Conservation (phyloP, 2,113 vertebrate genomes). For the Candoia aspera region DNA sequence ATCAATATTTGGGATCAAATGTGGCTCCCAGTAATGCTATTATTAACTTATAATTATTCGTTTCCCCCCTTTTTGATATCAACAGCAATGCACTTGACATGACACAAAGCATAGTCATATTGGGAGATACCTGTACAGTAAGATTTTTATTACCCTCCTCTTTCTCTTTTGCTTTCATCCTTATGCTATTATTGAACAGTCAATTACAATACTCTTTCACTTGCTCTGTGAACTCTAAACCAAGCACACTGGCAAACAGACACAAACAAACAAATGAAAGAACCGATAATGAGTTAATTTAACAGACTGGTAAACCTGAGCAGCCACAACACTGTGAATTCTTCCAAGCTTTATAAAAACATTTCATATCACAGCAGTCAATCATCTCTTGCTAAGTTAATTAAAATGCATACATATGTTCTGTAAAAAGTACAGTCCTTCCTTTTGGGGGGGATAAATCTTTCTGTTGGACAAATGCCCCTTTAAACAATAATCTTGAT, state of each 20-base stretch:
- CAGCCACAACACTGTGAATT: background rate
- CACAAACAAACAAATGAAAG: background rate
- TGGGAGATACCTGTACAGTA: background rate
- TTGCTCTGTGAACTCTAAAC: background rate
- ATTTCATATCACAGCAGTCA: background rate
- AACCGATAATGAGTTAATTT: background rate
- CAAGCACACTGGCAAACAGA: background rate
- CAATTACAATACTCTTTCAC: background rate
- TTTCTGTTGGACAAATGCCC: no score
- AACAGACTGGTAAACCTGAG: background rate
- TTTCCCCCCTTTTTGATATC: background rate
- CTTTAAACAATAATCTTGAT: no score
- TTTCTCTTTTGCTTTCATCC: background rate
- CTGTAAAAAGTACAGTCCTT: background rate
- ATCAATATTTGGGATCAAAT: conserved; percentile 16
- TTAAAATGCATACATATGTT: background rate
- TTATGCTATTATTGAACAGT: conserved; percentile 9
- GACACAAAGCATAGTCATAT: background rate
- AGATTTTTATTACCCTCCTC: background rate
- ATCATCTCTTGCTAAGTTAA: background rate
- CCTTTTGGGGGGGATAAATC: no score
- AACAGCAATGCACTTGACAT: background rate
- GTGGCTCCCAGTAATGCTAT: background rate
- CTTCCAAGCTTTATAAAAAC: background rate
- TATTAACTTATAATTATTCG: conserved; percentile 6